Base-by-base conservation (phyloP, 2,113 vertebrate genomes). In the Motacilla tschutschensis region DNA sequence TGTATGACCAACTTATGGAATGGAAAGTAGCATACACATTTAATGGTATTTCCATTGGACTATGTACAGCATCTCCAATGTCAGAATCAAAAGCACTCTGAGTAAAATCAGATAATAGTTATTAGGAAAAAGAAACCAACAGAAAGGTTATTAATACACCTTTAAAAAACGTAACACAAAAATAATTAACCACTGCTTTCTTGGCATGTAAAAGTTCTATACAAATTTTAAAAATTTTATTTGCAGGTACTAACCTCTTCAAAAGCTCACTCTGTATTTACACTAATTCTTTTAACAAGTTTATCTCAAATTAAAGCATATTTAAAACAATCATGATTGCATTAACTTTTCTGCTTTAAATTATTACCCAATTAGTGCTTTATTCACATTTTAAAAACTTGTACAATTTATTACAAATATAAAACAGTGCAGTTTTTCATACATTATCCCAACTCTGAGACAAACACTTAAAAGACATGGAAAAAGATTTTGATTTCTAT, bases 341-440 rank as follows among this genome's bases (percentile, higher is more conserved):
- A 96, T 91, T 93, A 91, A 95, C 93, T 96, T 93, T 93, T 95
- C 94, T 95, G 93, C 89, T 95, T 97, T 96, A 96, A 97, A 96
- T 95, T 96, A 97, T 95, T 94, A 96, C 90, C 95, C 94, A 97
- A 96, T 95, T 97, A 96, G 95, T 96, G 95, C 96, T 96, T 96
- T 96, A 96, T 94, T 97, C 94, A 97, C 96, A 96, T 96, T 96
- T 97, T 95, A 89, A 96, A 97, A 96, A 97, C 92, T 96, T 90
- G 84, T 95, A 96, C 87, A 89, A 96, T 97, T 97, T 97, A 96
- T 96, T 96, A 96, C 96, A 97, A 96, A 96, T 96, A 96, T 95
- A 95, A 97, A 96, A 95, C 96, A 93, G 91, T 96, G 93, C 90
- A 95, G 91, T 95, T 94, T 94, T 96, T 91, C 96, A 97, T 96